phyloP scores from a whole-genome alignment of 1,140 invertebrate genomes.

The Procambarus virginalis region DNA sequence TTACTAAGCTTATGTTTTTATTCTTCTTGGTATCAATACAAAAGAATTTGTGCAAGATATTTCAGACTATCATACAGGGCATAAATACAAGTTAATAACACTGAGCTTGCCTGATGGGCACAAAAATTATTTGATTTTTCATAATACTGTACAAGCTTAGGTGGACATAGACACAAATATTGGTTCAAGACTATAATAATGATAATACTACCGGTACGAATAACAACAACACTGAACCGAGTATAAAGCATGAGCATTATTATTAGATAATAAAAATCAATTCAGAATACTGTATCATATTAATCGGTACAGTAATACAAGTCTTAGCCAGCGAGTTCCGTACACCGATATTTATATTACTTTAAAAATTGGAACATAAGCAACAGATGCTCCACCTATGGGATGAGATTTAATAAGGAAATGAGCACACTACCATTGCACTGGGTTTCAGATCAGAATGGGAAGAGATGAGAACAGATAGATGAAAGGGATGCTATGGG shows the following conservation, averaged over 20 bases:
- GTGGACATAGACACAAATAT: conserved; percentile 5
- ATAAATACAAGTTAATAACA: not conserved
- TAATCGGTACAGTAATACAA: not conserved
- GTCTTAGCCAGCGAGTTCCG: conserved; percentile 21
- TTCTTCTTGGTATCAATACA: not conserved
- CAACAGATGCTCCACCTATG: not conserved
- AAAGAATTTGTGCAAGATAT: not conserved
- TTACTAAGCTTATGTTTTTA: no score
- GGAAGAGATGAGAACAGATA: not conserved
- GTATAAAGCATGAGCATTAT: conserved; percentile 3
- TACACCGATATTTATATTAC: conserved; percentile 15
- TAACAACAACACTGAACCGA: not conserved
- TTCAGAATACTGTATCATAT: not conserved
- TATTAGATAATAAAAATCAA: not conserved
- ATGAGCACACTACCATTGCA: not conserved
- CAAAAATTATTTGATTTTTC: not conserved
- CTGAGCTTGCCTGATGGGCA: not conserved
- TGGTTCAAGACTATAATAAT: not conserved
- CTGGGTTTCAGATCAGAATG: not conserved
- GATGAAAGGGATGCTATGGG: not conserved
- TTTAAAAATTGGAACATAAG: not conserved
- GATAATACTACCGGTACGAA: not conserved
- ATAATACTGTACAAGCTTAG: not conserved
- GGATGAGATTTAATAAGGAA: not conserved
- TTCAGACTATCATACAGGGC: not conserved